Conservation (phyloP, 1,140 invertebrate species). For the Philaenus spumarius region DNA sequence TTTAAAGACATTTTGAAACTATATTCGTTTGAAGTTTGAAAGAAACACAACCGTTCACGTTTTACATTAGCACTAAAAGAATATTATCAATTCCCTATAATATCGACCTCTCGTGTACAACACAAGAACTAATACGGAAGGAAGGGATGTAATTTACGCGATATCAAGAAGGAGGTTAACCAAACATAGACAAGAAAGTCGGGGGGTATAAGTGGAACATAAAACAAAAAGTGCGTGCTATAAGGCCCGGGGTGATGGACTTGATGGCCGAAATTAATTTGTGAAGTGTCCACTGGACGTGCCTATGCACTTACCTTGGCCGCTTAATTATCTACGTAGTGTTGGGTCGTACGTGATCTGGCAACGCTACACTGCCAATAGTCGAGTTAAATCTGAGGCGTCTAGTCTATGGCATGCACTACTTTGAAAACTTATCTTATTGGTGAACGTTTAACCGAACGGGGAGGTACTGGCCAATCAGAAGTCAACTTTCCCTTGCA, state of each 20-base stretch:
- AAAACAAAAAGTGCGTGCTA: conserved; percentile 10
- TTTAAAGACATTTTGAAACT: too few relatives aligned
- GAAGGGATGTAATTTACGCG: too few relatives aligned
- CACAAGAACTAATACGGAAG: too few relatives aligned
- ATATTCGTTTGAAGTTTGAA: too few relatives aligned
- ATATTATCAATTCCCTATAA: too few relatives aligned
- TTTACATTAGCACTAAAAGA: too few relatives aligned
- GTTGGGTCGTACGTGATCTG: too few relatives aligned
- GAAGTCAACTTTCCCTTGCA: not conserved
- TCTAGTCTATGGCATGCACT: conserved; percentile 5
- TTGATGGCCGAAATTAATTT: conserved; percentile 15
- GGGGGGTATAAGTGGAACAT: not conserved
- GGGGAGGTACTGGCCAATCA: not conserved
- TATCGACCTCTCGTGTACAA: too few relatives aligned
- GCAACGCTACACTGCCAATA: too few relatives aligned
- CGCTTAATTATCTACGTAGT: conserved; percentile 1
- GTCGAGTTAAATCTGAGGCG: conserved; percentile 12
- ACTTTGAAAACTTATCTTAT: not conserved
- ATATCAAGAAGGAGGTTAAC: too few relatives aligned
- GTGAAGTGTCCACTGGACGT: conserved; percentile 12
- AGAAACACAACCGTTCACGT: too few relatives aligned
- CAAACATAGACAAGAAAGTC: too few relatives aligned
- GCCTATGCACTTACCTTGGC: conserved; percentile 12
- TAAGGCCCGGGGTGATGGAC: conserved; percentile 4
- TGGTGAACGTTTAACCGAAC: not conserved